Evolutionary conservation across 64 coral and sea anemone genomes (phyloP).

Genomic region (Exaiptasia diaphana): DNA sequence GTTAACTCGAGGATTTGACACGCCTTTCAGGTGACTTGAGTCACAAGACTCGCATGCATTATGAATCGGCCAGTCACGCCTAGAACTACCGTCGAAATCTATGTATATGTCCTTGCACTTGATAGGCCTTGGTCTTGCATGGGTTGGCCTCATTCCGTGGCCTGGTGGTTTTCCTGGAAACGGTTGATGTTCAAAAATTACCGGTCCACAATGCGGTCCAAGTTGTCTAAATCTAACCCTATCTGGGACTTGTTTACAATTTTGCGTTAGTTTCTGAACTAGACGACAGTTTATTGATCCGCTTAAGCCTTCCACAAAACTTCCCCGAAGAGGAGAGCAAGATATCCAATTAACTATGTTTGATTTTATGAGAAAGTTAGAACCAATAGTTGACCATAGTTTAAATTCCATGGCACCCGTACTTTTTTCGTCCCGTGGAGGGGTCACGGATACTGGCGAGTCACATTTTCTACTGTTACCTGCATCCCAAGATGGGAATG

Average conservation of each 20-base stretch:
- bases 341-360: conserved; percentile 45
- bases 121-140: neutral
- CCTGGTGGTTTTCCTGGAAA: too few relatives aligned
- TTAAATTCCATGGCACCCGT: conserved; percentile 6
- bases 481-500: conserved; percentile 24
- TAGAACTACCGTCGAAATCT: neutral
- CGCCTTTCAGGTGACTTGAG: conserved; percentile 6
- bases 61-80: conserved; percentile 2
- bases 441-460: neutral
- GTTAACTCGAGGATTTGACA: conserved; percentile 21
- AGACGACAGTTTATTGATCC: neutral
- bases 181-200: neutral
- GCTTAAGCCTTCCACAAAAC: neutral
- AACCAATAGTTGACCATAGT: conserved; percentile 1
- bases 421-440: conserved; percentile 10
- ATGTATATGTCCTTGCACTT: neutral
- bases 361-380: conserved; percentile 28
- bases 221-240: neutral
- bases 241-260: neutral
- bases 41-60: conserved; percentile 3
- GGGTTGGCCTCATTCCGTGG: too few relatives aligned
- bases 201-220: neutral
- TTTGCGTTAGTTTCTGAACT: neutral
- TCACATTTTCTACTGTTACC: neutral
- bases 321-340: neutral